These are phyloP conservation scores for Drosophila kuntzei DNA, from an alignment of 2,888 invertebrate species.

Conservation along the genomic window DNA sequence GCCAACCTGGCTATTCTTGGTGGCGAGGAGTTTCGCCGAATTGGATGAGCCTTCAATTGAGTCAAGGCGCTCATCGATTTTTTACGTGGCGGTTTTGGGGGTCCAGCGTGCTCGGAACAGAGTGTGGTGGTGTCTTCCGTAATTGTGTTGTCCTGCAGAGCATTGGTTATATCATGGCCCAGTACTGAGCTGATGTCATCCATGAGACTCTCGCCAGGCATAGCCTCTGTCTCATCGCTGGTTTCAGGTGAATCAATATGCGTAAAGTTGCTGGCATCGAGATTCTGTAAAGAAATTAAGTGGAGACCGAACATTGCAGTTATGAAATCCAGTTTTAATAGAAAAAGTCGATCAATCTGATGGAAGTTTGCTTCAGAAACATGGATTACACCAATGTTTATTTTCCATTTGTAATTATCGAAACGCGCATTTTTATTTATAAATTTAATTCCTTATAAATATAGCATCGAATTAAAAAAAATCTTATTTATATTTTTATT, in stretches of 20 bases:
- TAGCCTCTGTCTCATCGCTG: conserved; percentile 91
- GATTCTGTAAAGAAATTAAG: conserved; percentile 78
- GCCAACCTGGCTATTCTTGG: conserved; percentile 85
- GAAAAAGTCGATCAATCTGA: no score
- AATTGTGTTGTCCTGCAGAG: conserved; percentile 89
- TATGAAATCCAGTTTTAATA: no score
- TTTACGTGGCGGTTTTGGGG: conserved; percentile 71
- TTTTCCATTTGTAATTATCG: no score
- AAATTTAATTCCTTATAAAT: no score
- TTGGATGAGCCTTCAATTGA: conserved; percentile 52
- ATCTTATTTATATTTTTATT: no score
- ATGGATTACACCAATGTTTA: no score
- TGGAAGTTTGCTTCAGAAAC: no score
- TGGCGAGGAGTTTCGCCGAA: conserved; percentile 87
- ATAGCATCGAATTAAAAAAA: no score
- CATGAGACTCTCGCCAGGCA: conserved; percentile 92
- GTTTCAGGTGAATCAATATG: conserved; percentile 94
- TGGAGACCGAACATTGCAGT: no score
- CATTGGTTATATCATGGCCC: conserved; percentile 89
- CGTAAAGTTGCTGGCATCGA: conserved; percentile 87
- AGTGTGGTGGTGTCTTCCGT: conserved; percentile 90
- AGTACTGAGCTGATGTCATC: conserved; percentile 92
- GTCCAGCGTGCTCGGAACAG: conserved; percentile 86
- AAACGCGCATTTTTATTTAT: no score
- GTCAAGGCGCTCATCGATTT: conserved; percentile 64